Conservation (phyloP, 2,888 invertebrate genomes). For the Tubulanus polymorphus region DNA sequence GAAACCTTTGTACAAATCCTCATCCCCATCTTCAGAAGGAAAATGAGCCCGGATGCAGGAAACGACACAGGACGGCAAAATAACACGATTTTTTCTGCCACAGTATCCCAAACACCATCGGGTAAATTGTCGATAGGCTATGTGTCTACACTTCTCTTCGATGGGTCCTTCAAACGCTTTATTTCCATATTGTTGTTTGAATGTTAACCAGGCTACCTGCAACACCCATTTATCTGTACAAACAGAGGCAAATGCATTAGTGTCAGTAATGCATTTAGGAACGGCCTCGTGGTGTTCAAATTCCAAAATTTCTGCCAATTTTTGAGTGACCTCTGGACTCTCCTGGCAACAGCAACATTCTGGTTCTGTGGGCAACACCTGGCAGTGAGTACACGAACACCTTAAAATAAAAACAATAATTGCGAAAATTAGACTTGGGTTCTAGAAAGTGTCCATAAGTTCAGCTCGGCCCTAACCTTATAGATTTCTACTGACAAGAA, state of each 20-base stretch:
- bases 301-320: too few species aligned
- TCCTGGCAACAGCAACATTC: too few species aligned
- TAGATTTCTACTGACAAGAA: too few species aligned
- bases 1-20: too few species aligned
- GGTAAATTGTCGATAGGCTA: constrained; percentile 9
- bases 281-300: too few species aligned
- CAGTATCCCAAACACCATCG: constrained; percentile 15
- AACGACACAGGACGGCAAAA: constrained; percentile 15
- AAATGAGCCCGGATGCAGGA: background rate
- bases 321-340: too few species aligned
- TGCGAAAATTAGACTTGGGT: too few species aligned
- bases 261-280: background rate
- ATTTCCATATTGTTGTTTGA: constrained; percentile 1
- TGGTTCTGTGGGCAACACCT: too few species aligned
- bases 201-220: background rate
- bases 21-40: background rate
- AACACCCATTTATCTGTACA: background rate
- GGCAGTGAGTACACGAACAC: too few species aligned
- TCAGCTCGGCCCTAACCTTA: too few species aligned
- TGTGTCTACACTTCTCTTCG: constrained; percentile 5
- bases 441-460: too few species aligned
- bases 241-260: background rate
- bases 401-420: too few species aligned
- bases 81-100: constrained; percentile 8
- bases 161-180: background rate